Base-by-base conservation (phyloP, 1,140 invertebrate species). In the Drosophila ogumai region DNA sequence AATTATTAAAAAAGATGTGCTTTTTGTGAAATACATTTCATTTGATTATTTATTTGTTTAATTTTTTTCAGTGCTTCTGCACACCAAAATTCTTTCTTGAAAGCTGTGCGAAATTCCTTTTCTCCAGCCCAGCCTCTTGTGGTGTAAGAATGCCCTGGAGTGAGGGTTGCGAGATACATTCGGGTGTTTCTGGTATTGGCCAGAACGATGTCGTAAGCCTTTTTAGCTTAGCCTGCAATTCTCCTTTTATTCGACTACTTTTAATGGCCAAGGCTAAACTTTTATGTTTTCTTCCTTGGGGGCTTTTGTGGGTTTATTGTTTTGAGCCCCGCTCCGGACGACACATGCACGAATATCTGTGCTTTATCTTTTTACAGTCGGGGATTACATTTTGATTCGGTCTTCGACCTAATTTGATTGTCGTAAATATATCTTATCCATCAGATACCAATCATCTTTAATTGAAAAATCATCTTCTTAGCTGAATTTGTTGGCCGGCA, bases 151-250 rank as follows among this genome's bases (percentile, higher is more conserved):
- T 46, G 44, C 31, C 31, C 38, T 17, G 57, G 61, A 64, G 31
- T 25, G 19, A 36, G 55, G 54, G 36, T 36, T 46, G 34, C 36
- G 32, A 47, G 68, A 69, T 71, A 72, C 66, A 72, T 71, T 72
- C 32, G 25, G 68, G 50, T 47, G 64, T 67, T 36, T 38, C 49
- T 44, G 34, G 43, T 46, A 72, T 36, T 58, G 67, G 28, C 44
- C 67, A 72, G 67, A 59, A 72, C 69, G 72, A 73, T 50, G 69
- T 58, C 38, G 69, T 72, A 73, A 72, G 69, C 69, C 67, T 59
- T 72, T 73, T 72, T 36, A 73, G 69, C 69, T 73, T 73, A 73
- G 69, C 69, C 58, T 50, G 69, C 69, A 59, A 72, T 72, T 72
- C 44, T 32, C n/a, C 66, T 36, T 72, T 72, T 72, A 72, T 71